Conservation (phyloP, 1,140 invertebrate genomes). For the Maniola jurtina region DNA sequence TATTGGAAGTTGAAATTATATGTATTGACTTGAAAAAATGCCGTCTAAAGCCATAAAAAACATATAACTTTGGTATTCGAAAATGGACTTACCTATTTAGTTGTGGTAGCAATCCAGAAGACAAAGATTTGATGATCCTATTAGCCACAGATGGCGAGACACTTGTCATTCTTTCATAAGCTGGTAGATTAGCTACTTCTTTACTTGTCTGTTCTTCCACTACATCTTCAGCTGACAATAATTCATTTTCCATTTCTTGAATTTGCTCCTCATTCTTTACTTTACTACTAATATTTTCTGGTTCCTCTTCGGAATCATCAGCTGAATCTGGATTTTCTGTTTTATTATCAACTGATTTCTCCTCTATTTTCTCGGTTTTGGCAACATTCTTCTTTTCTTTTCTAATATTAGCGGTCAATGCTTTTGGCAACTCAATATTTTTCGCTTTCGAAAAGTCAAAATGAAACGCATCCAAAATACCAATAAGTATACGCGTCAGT, state of each 20-base stretch:
- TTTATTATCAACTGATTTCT: conserved; percentile 11
- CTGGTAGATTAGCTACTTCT: conserved; percentile 57
- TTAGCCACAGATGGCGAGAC: conserved; percentile 86
- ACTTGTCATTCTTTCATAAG: conserved; percentile 79
- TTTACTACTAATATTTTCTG: conserved; percentile 41
- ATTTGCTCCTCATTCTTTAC: conserved; percentile 48
- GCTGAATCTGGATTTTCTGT: conserved; percentile 27
- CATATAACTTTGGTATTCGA: background rate
- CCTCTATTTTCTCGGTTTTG: conserved; percentile 11
- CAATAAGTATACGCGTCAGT: conserved; percentile 88
- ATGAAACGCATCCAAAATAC: conserved; percentile 94
- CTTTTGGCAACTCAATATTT: conserved; percentile 62
- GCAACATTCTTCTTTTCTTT: conserved; percentile 20
- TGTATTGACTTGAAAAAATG: no score
- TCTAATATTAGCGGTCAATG: conserved; percentile 50
- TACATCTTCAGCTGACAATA: conserved; percentile 50
- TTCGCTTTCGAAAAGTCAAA: conserved; percentile 89
- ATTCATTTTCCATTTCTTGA: conserved; percentile 48
- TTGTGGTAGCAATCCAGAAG: conserved; percentile 77
- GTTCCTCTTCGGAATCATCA: conserved; percentile 43
- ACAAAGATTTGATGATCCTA: conserved; percentile 84
- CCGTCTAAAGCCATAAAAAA: background rate
- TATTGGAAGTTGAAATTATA: no score
- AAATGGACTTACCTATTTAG: conserved; percentile 68
- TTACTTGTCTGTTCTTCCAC: conserved; percentile 53